These are phyloP conservation scores for Melanocharis versteri DNA, from an alignment of 2,113 vertebrate genomes.

Conservation along the genomic window DNA sequence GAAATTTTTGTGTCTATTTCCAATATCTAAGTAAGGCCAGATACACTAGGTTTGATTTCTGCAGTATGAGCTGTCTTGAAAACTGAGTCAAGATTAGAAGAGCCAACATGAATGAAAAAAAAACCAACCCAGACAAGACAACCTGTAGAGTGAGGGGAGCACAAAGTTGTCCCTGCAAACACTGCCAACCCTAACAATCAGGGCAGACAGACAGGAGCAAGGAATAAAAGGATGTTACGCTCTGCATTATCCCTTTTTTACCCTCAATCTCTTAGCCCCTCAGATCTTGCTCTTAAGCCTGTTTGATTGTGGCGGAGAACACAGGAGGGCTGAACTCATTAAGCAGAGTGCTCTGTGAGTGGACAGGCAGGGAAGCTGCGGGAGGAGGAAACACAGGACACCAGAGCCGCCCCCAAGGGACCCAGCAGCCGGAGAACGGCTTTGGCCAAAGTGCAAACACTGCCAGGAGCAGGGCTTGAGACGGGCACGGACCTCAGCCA, in stretches of 20 bases:
- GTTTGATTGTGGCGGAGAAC: background rate
- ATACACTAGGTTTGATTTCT: background rate
- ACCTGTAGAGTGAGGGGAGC: background rate
- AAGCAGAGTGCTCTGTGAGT: background rate
- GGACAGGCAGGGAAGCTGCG: background rate
- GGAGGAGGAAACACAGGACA: background rate
- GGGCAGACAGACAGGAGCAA: background rate
- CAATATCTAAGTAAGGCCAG: background rate
- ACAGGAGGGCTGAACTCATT: background rate
- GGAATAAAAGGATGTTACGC: background rate
- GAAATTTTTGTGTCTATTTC: background rate
- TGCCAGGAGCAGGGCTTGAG: background rate
- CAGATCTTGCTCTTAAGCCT: background rate
- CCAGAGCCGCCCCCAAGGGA: background rate
- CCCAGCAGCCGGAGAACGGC: rapidly evolving
- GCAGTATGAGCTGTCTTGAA: background rate
- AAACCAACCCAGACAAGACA: background rate
- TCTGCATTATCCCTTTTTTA: background rate
- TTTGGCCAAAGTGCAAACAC: background rate
- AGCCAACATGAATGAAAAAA: background rate
- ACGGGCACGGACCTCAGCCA: background rate
- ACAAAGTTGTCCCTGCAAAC: background rate
- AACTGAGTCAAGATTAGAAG: background rate
- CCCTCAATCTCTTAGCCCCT: background rate
- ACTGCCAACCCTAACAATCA: background rate